A percentile compares a stretch with the other conserved stretches of the same genome.
Conservation (phyloP, 2,888 invertebrate species). For the Achlya flavicornis region DNA sequence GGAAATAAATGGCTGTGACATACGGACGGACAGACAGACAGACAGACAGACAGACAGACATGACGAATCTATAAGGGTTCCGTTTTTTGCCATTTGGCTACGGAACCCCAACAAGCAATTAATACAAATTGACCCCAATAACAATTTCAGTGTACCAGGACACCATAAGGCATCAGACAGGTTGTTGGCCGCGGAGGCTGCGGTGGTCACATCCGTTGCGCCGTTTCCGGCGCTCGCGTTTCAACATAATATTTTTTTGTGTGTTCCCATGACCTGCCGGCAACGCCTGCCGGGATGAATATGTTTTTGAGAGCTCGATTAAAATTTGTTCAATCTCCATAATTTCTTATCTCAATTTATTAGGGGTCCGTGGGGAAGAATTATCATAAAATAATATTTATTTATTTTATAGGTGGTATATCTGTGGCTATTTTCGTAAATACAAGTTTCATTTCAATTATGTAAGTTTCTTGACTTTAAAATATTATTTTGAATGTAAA, state of each 20-base stretch:
- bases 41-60: too few relatives aligned
- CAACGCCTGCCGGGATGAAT: slow-evolving; percentile 43
- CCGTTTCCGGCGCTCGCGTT: slow-evolving; percentile 63
- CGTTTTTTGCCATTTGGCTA: too few relatives aligned
- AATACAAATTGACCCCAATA: slow-evolving; percentile 7
- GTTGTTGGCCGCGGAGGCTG: slow-evolving; percentile 51
- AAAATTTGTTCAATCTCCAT: slow-evolving; percentile 28
- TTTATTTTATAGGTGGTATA: too few relatives aligned
- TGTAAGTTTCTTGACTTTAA: too few relatives aligned
- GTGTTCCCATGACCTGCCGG: slow-evolving; percentile 65
- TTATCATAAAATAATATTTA: background rate
- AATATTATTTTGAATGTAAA: too few relatives aligned
- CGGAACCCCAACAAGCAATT: too few relatives aligned
- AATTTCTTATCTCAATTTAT: slow-evolving; percentile 11
- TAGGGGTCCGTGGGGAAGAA: background rate
- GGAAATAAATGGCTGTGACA: too few relatives aligned
- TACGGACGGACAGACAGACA: too few relatives aligned
- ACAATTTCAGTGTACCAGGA: slow-evolving; percentile 8
- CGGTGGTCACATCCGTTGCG: slow-evolving; percentile 60
- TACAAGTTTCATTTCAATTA: too few relatives aligned
- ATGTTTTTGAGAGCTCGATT: slow-evolving; percentile 21
- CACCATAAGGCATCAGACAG: slow-evolving; percentile 22
- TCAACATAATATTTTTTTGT: slow-evolving; percentile 38
- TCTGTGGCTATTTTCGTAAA: too few relatives aligned
- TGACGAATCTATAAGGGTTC: too few relatives aligned